phyloP scores from a whole-genome alignment of 2,888 invertebrate species.

The Brachylomia viminalis region DNA sequence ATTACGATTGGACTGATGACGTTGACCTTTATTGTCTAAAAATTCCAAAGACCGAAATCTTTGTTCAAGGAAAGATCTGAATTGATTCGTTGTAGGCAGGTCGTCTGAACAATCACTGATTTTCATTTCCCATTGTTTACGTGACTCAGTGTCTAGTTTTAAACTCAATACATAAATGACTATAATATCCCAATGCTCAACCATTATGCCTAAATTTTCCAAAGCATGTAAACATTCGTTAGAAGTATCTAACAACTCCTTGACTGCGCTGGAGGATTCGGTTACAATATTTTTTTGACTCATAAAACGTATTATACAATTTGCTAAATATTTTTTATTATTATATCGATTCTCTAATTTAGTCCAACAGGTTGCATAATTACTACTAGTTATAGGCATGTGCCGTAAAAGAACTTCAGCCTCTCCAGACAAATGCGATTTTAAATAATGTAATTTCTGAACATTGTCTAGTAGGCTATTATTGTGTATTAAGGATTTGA shows the following conservation, averaged over 20 bases:
- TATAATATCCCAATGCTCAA: constrained; percentile 3
- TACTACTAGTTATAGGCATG: not conserved
- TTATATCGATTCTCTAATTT: not conserved
- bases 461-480: not conserved
- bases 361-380: not conserved
- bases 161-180: not conserved
- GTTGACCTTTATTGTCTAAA: constrained; percentile 13
- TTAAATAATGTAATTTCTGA: not conserved
- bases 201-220: not conserved
- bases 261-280: not conserved
- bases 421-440: not conserved
- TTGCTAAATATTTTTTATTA: not conserved
- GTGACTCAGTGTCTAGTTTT: not conserved
- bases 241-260: not conserved
- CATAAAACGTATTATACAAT: constrained; percentile 14
- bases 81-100: constrained; percentile 12
- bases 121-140: constrained; percentile 5
- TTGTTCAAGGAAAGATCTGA: constrained; percentile 10
- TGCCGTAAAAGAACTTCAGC: not conserved
- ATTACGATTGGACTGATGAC: not conserved
- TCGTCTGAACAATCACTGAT: constrained; percentile 16
- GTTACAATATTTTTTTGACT: not conserved
- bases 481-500: constrained; percentile 15
- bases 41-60: constrained; percentile 12
- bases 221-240: constrained; percentile 17